Base-by-base conservation (phyloP, 1,140 invertebrate species). In the Asobara japonica region DNA sequence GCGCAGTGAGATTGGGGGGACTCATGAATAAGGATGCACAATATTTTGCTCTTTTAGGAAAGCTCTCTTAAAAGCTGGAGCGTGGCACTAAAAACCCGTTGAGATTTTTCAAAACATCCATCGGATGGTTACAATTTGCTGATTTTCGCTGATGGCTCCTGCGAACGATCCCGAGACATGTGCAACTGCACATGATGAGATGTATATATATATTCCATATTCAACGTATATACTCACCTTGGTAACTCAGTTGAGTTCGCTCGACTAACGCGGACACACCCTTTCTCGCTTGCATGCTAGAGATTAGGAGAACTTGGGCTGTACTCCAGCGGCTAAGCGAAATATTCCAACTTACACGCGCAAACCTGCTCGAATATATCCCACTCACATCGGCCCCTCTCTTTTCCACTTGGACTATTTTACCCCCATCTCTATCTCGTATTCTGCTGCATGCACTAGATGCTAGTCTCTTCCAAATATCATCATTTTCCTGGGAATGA, bases 251-350 rank as follows among this genome's bases (percentile, higher is more conserved):
- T 67, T 67, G 67, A 67, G 60, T 71, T 74, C 69, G 36, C 73
- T 68, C 65, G 48, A 71, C 65, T 71, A 68, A 71, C 25, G 68
- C 65, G 31, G 73, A 69, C 68, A 74, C 73, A 74, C 69, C 73
- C 69, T 74, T 33, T 71, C 29, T 38, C 65, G 51, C 69, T 74
- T 71, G 69, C 65, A 74, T 41, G 33, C 64, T 56, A 56, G 69
- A 74, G 69, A 74, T 74, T 71, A 71, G 73, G 73, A 62, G 56
- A 74, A 74, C 51, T 74, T 71, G 60, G 73, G 25, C 33, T 72
- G 33, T 27, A 65, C 36, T 20, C 33, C 25, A 65, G 45, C 60
- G 33, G 36, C 61, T 65, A 69, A 74, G 60, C 45, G 69, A 74
- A 74, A 74, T 74, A 74, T 71, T 74, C 65, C 33, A 45, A 62